Evolutionary conservation across 2,113 vertebrate species (phyloP), one percentile per base, ranked within the genome.

Genomic region (Climacteris rufus): DNA sequence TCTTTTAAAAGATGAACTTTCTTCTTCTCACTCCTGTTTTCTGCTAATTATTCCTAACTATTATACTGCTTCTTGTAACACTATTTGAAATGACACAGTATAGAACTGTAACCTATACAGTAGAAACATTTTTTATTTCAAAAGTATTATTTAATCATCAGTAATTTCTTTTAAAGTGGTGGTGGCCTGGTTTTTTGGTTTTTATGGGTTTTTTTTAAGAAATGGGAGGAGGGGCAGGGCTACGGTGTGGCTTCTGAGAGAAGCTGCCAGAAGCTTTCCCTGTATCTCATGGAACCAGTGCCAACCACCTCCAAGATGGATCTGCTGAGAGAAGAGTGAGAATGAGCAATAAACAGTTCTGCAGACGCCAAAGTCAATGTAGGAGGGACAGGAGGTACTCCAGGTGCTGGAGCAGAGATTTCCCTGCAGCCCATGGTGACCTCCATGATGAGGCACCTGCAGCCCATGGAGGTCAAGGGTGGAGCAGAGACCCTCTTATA

Each of bases 21-120:
- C 9, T 70, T 78, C 37, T 70, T 88, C 15, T 85, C 13, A 17
- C 78, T 83, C 25, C 17, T 18, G 3, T 89, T 88, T 96, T 84
- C 33, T 70, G 42, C 27, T 90, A 91, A 95, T 95, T 96, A 90
- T 74, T 28, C 1, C 33, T 70, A 88, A 52, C 50, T 7, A 6
- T 83, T 74, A 50, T 21, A 11, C 30, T 80, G 10, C 23, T 87
- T 45, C n/a, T 83, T 77, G 39, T 69, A 94, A 83, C 24, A 12
- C 7, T 77, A 0, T 94, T 91, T 96, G 63, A 93, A 89, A 69
- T 80, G 61, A 13, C 66, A 71, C 2, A 5, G 28, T 66, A 9
- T 54, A 30, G 40, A 79, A 68, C 25, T 83, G 27, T 94, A 65
- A 87, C 45, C 30, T 66, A 18, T 54, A 23, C 6, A 31, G 27